These are phyloP conservation scores for Pocillopora meandrina DNA, from an alignment of 92 coral and sea anemone species.

Conservation along the genomic window DNA sequence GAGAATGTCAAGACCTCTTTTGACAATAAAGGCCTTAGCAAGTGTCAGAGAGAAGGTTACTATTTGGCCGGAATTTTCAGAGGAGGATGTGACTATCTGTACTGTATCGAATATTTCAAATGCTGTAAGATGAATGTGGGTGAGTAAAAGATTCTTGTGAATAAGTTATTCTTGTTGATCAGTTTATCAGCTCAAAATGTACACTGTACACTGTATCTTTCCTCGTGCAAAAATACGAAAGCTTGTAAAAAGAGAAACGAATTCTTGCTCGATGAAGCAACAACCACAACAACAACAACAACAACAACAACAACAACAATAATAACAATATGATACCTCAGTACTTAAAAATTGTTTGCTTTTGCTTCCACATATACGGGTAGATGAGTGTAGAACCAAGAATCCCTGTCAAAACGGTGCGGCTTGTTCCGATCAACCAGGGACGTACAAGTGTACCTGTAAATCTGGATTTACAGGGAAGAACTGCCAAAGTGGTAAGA, in stretches of 20 bases:
- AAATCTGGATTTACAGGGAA: slow-evolving; percentile 40
- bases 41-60: slow-evolving; percentile 47
- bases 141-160: background rate
- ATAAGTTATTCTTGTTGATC: background rate
- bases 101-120: slow-evolving; percentile 59
- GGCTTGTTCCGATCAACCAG: background rate
- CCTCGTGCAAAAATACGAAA: no score
- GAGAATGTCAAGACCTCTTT: slow-evolving; percentile 35
- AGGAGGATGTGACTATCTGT: slow-evolving; percentile 58
- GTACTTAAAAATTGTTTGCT: no score
- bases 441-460: slow-evolving; percentile 14
- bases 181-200: no score
- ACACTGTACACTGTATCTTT: no score
- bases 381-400: slow-evolving; percentile 23
- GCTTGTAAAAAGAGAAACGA: no score
- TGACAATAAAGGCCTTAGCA: slow-evolving; percentile 19
- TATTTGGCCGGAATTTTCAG: slow-evolving; percentile 64
- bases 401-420: slow-evolving; percentile 25
- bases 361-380: background rate
- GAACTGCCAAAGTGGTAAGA: slow-evolving; percentile 56
- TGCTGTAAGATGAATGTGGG: slow-evolving; percentile 58
- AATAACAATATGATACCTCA: no score
- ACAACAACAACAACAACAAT: no score
- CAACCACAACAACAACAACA: no score
- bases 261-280: no score